Conservation (phyloP, 2,888 invertebrate genomes). For the Chrysopilus asiliformis region DNA sequence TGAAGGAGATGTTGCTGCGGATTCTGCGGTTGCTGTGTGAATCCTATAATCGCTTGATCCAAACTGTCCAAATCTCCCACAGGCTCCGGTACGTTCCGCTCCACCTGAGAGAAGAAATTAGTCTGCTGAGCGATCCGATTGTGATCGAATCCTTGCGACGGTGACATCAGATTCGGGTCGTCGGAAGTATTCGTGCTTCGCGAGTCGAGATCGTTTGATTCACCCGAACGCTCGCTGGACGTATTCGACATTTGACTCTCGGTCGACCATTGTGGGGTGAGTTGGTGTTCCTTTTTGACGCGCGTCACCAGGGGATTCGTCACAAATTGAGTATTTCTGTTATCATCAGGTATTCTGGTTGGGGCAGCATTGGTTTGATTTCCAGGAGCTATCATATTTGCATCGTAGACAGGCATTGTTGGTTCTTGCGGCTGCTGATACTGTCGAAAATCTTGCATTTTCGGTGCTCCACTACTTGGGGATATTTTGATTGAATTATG, state of each 20-base stretch:
- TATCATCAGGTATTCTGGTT: constrained; percentile 16
- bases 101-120: not conserved
- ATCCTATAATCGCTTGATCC: constrained; percentile 7
- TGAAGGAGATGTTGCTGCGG: too few relatives aligned
- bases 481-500: too few relatives aligned
- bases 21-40: not conserved
- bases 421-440: too few relatives aligned
- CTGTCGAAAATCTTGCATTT: too few relatives aligned
- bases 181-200: constrained; percentile 43
- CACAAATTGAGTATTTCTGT: constrained; percentile 26
- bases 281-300: constrained; percentile 8
- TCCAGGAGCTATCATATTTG: too few relatives aligned
- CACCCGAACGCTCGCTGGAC: constrained; percentile 47
- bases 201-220: constrained; percentile 47
- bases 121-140: not conserved
- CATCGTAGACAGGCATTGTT: too few relatives aligned
- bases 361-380: too few relatives aligned
- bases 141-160: not conserved
- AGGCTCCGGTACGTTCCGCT: not conserved
- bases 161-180: constrained; percentile 26
- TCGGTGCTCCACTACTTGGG: too few relatives aligned
- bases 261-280: constrained; percentile 49
- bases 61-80: constrained; percentile 5
- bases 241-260: constrained; percentile 53
- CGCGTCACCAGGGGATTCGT: constrained; percentile 14